These are phyloP conservation scores for Apamea sordens DNA, from an alignment of 2,888 invertebrate genomes.

Conservation along the genomic window DNA sequence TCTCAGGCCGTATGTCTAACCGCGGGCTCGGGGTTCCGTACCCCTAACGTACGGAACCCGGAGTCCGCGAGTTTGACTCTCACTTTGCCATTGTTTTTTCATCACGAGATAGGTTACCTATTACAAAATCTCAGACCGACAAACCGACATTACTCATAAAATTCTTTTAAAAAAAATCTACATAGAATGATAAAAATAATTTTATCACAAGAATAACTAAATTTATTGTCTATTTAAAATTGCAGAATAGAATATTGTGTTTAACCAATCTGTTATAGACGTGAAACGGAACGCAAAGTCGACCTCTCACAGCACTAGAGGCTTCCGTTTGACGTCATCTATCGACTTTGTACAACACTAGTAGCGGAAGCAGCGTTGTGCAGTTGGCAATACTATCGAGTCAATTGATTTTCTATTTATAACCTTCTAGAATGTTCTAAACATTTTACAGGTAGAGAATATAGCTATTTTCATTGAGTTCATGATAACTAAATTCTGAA, in stretches of 20 bases:
- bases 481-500: slow-evolving; percentile 5
- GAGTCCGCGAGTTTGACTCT: not conserved
- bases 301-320: slow-evolving; percentile 73
- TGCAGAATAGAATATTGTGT: not conserved
- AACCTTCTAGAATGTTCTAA: slow-evolving; percentile 56
- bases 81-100: not conserved
- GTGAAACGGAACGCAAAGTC: slow-evolving; percentile 66
- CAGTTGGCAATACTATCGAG: slow-evolving; percentile 65
- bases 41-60: not conserved
- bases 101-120: not conserved
- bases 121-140: not conserved
- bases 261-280: not conserved
- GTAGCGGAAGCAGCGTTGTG: slow-evolving; percentile 63
- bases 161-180: not conserved
- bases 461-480: not conserved
- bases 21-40: no score
- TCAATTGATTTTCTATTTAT: slow-evolving; percentile 65
- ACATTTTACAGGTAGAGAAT: not conserved
- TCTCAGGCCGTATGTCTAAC: not conserved
- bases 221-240: not conserved
- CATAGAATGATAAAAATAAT: not conserved
- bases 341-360: slow-evolving; percentile 69
- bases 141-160: not conserved
- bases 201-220: not conserved
- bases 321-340: slow-evolving; percentile 65